Evolutionary conservation across 2,113 vertebrate species (phyloP), one percentile per base, ranked within the genome.

Genomic region (Sceloporus undulatus): DNA sequence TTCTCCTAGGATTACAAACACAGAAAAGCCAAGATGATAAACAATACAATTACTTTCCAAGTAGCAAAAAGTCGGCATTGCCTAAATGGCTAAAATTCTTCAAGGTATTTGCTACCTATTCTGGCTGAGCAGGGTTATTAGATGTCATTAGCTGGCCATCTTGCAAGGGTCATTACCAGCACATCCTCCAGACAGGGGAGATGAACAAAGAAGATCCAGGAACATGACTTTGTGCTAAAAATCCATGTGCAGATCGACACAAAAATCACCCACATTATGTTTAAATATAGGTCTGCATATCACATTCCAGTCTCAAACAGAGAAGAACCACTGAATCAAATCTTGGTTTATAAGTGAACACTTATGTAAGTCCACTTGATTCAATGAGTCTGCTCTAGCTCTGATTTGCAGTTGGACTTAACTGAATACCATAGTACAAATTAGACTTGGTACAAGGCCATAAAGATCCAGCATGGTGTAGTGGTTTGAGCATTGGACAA

Each of bases 21-120:
- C 29, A 77, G 65, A 11, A 23, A 81, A 81, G 59, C 59, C 62
- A 68, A 74, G 80, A 77, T 34, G 29, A 71, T 40, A 87, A 87
- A 81, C 25, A 87, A 87, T 82, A n/a, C 38, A 65, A 59, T 70
- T 83, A 82, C 70, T 77, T 83, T n/a, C 80, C 23, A 54, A 38
- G 11, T 18, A 65, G 56, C 79, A 87, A 65, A 82, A 65, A 11
- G 59, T 65, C 34, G 40, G 66, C 9, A 40, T 71, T 54, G n/a
- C 56, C 29, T 54, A 65, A 23, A 54, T 65, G 27, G 13, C 38
- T 65, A 29, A 82, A 82, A 56, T 52, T 29, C 86, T 62, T 81
- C 42, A 79, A 66, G 29, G 40, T 21, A 83, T 56, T 27, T 34
- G 71, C 13, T 34, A 66, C 62, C 29, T 8, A 52, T 68, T 16